These are phyloP conservation scores for Lapara coniferarum DNA, from an alignment of 2,888 invertebrate species.

Conservation along the genomic window DNA sequence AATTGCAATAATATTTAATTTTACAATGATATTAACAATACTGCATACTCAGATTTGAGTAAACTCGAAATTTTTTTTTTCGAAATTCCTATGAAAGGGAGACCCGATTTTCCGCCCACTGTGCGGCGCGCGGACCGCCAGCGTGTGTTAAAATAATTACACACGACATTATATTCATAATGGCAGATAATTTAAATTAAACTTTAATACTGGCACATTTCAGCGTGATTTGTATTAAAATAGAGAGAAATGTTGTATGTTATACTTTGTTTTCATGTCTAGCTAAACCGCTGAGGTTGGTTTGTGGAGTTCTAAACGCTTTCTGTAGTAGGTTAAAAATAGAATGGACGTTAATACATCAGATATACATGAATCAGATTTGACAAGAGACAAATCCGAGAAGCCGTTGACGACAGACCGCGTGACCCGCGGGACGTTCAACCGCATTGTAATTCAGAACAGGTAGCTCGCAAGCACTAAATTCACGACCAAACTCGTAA, in stretches of 20 bases:
- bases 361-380: not conserved
- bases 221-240: not conserved
- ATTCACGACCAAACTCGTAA: not conserved
- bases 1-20: no score
- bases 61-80: no score
- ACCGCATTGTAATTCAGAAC: slow-evolving; percentile 13
- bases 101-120: no score
- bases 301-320: no score
- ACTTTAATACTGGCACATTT: not conserved
- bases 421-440: slow-evolving; percentile 10
- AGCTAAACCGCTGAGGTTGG: no score
- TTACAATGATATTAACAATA: no score
- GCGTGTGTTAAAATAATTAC: slow-evolving; percentile 5
- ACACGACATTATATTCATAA: not conserved
- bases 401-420: not conserved
- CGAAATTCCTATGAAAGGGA: no score
- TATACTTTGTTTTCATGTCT: no score
- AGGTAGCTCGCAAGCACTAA: not conserved
- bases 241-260: not conserved
- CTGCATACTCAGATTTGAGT: no score
- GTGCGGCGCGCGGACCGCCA: no score
- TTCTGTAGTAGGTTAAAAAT: no score
- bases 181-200: not conserved
- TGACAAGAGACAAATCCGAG: not conserved
- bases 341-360: no score